Evolutionary conservation across 2,113 vertebrate species (phyloP), one percentile per base, ranked within the genome.

Genomic region (Pluvianellus socialis): DNA sequence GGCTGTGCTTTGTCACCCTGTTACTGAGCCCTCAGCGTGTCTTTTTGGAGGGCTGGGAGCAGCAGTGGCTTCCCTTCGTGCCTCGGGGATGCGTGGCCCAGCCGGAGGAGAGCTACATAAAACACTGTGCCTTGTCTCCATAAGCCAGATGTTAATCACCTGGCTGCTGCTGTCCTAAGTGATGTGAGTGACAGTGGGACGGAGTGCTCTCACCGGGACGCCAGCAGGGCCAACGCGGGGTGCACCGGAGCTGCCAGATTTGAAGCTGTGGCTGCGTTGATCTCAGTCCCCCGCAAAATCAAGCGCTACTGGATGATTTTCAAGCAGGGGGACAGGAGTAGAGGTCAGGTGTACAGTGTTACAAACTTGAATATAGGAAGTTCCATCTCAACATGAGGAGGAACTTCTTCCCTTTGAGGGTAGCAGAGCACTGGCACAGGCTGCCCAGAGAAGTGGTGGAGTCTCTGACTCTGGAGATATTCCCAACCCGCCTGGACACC

Each of bases 161-260:
- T 49, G 22, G 38, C 33, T 86, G 27, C 68, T 86, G 70, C 56
- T 55, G 9, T 38, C 49, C 33, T 59, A 76, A 92, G 45, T 83
- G 4, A 74, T 61, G 58, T 61, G 49, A 23, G 92, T 1, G 3
- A 22, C 0, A 0, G 52, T 45, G 33, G 53, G 22, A 79, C 50
- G 45, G 45, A 52, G 80, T 2, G 2, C 49, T 32, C n/a, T 62
- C 18, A 49, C 28, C 2, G 4, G 35, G 40, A 38, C 3, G 2
- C 45, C 0, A 0, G 10, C 26, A 44, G 28, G 23, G 72, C n/a
- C 2, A 4, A 6, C 0, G 0, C 0, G 0, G 19, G 28, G 7
- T 56, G 24, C 13, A 16, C 17, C 1, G 6, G 17, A 75, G n/a
- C 4, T 52, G 44, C 33, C 49, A 42, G 27, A 23, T 70, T 56